Base-by-base conservation (phyloP, 2,888 invertebrate genomes). In the Eupithecia vulgata region DNA sequence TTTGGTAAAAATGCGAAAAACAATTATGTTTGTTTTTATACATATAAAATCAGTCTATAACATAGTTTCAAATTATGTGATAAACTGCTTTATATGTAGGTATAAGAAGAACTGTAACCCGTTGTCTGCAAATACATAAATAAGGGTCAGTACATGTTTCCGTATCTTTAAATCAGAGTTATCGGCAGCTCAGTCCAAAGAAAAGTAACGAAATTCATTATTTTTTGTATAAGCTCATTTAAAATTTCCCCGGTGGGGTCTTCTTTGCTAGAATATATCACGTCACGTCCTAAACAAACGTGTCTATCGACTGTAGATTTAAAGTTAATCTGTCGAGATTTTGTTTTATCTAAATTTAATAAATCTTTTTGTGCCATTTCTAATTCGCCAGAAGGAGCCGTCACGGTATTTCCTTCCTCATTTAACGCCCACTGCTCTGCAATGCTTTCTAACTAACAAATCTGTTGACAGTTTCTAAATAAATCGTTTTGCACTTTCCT, bases 391-490 rank as follows among this genome's bases (percentile, higher is more conserved):
- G 67, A 67, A 61, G 75, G 72, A 72, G 66, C 15, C 76, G 80
- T 80, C 80, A 80, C 80, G 80, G 74, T 73, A 57, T 40, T 70
- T 67, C 59, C 74, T 76, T 72, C 73, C 81, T 82, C 79, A 86
- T 87, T 86, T 86, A 85, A 85, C 85, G 86, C 83, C 81, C 78
- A 74, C 81, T 77, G 80, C 80, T 84, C 85, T 84, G 75, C 72
- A 68, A 85, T 87, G 87, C 87, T 87, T 87, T 87, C 87, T 87
- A 81, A 76, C 80, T 80, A 75, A 77, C 79, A 83, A 82, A 79
- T 70, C 77, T 80, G 79, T 77, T 76, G 78, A 79, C 80, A 76
- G 76, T 81, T 81, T 80, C 79, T 80, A 81, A 80, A 71, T 76
- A 64, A 64, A 74, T 74, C 76, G 52, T 79, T 79, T 76, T 74